Evolutionary conservation across 2,797 vertebrate species (phyloP).

Genomic region (Morelia viridis): DNA sequence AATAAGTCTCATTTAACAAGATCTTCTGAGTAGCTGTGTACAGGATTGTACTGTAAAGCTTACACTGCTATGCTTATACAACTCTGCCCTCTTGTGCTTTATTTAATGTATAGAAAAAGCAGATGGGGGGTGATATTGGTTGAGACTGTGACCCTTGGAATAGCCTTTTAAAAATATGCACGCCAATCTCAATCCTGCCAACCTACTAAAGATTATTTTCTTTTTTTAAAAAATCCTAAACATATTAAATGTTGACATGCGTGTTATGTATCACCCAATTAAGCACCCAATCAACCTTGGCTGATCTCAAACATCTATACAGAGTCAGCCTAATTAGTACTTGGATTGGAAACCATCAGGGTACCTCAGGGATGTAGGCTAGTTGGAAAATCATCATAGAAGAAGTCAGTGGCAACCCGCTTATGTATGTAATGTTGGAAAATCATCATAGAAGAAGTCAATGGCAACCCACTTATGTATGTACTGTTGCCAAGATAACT

Average conservation of each 20-base stretch:
- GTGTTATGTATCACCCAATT: too few species aligned
- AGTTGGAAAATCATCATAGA: not conserved
- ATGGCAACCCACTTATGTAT: not conserved
- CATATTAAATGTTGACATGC: not conserved
- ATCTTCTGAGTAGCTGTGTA: not conserved
- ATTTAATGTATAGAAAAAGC: not conserved
- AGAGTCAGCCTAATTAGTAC: not conserved
- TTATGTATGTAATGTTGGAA: not conserved
- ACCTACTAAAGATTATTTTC: not conserved
- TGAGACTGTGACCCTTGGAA: not conserved
- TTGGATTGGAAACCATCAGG: not conserved
- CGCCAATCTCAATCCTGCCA: not conserved
- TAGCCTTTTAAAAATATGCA: not conserved
- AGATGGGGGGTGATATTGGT: too few species aligned
- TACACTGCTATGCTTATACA: not conserved
- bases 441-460: not conserved
- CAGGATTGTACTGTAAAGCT: not conserved
- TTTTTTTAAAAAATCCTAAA: not conserved
- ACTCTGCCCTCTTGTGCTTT: constrained; percentile 64
- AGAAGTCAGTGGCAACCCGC: not conserved
- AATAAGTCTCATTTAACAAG: not conserved
- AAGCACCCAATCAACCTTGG: not conserved
- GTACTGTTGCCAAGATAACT: not conserved
- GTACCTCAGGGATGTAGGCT: not conserved
- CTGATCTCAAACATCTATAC: not conserved